Base-by-base conservation (phyloP, 2,888 invertebrate genomes). In the Cabera pusaria region DNA sequence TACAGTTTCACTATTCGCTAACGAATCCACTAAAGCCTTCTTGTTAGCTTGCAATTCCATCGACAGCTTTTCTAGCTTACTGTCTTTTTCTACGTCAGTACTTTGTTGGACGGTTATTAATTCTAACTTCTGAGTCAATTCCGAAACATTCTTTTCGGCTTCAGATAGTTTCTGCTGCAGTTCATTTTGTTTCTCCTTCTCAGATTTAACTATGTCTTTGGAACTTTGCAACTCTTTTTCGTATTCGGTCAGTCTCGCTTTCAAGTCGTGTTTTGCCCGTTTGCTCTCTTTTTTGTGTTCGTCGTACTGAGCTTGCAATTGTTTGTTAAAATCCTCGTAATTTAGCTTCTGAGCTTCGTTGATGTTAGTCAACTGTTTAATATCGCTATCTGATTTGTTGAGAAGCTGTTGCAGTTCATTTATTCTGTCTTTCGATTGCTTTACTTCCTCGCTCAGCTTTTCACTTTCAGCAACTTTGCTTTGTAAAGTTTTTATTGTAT, bases 171-270 rank as follows among this genome's bases (percentile, higher is more conserved):
- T 85, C 18, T 64, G 58, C 59, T 83, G 76, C 6, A 90, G 49
- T 37, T 76, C 66, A 45, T 61, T 72, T 46, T 83, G 82, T 55
- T 85, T 84, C 39, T 76, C 73, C 40, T 73, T 66, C 64, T 89
- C 87, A 20, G 56, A 45, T 44, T 77, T 77, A 8, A 82, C 53
- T 44, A 74, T 81, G 21, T 77, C 77, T 64, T 77, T 87, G 25
- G 81, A 75, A 38, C 76, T 75, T 44, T 72, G 65, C 39, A 82
- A 59, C 55, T 80, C 72, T 51, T 80, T 83, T 43, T 89, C 83
- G 37, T 79, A 78, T 8, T 80, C 93, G 44, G 92, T 91, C 39
- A 95, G 64, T 59, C 91, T 92, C 9, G 79, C 68, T 52, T 87
- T 76, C 1, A 93, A 64, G 22, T 91, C 90, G 31, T 85, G 82